phyloP scores from a whole-genome alignment of 2,888 invertebrate genomes.

The Macrosoma leucophasiata region DNA sequence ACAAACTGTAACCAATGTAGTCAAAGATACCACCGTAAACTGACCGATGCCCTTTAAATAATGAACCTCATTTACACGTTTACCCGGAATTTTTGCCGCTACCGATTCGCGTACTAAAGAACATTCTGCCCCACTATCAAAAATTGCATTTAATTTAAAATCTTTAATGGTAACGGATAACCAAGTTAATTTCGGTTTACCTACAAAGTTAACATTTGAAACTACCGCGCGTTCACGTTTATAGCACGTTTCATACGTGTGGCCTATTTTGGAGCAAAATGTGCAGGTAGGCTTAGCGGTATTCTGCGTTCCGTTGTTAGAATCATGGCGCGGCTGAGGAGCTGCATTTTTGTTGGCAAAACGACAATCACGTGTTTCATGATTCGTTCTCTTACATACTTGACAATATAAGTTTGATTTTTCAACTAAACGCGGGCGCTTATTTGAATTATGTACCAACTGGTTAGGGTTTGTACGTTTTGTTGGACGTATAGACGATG shows the following conservation, averaged over 20 bases:
- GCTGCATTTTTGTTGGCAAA: slow-evolving; percentile 8
- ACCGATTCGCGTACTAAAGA: slow-evolving; percentile 25
- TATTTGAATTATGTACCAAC: not conserved
- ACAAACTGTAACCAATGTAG: slow-evolving; percentile 14
- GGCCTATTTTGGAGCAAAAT: slow-evolving; percentile 25
- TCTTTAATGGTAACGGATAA: slow-evolving; percentile 11
- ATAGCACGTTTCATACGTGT: slow-evolving; percentile 25
- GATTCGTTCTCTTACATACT: slow-evolving; percentile 5
- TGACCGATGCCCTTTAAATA: slow-evolving; percentile 26
- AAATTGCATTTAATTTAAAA: slow-evolving; percentile 16
- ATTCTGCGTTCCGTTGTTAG: slow-evolving; percentile 8
- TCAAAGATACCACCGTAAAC: slow-evolving; percentile 23
- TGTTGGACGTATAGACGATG: slow-evolving; percentile 19
- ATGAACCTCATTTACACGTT: slow-evolving; percentile 14
- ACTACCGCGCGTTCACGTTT: slow-evolving; percentile 20
- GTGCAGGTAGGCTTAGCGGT: slow-evolving; percentile 19
- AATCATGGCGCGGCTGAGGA: slow-evolving; percentile 5
- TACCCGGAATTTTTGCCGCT: slow-evolving; percentile 24
- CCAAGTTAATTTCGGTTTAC: slow-evolving; percentile 8
- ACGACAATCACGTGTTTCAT: slow-evolving; percentile 15
- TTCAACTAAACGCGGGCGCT: not conserved
- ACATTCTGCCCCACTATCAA: no score
- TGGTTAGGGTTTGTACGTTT: slow-evolving; percentile 17
- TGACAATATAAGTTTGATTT: slow-evolving; percentile 3
- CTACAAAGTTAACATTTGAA: slow-evolving; percentile 24